Evolutionary conservation across 1,140 invertebrate species (phyloP).

Genomic region (Forficula auricularia): DNA sequence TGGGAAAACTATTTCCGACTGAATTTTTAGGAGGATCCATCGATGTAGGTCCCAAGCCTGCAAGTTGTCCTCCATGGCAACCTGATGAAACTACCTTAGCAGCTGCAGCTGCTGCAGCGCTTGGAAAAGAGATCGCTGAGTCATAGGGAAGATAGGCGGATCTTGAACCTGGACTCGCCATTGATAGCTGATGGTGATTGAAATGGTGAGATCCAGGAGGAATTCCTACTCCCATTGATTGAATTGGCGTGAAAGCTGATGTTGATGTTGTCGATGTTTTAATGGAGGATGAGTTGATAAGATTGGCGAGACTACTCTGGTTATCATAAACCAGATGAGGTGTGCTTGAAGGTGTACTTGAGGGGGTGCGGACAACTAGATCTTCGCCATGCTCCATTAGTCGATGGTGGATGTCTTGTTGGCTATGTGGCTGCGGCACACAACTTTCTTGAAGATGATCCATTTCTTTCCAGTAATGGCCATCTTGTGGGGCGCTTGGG

Average conservation of each 20-base stretch:
- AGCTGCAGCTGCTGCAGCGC: conserved; percentile 23
- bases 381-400: conserved; percentile 28
- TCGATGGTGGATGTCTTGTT: conserved; percentile 20
- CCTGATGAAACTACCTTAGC: conserved; percentile 31
- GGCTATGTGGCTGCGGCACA: conserved; percentile 13
- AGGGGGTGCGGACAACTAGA: conserved; percentile 25
- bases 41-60: conserved; percentile 21
- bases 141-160: conserved; percentile 75
- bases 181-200: conserved; percentile 34
- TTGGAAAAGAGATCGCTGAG: conserved; percentile 60
- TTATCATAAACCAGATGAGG: conserved; percentile 25
- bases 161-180: conserved; percentile 39
- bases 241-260: conserved; percentile 79
- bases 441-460: conserved; percentile 4
- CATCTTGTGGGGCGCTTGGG: conserved; percentile 35
- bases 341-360: conserved; percentile 21
- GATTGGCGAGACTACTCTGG: not conserved
- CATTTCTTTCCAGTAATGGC: conserved; percentile 24
- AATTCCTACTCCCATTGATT: conserved; percentile 46
- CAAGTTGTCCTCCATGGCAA: conserved; percentile 21
- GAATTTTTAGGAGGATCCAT: conserved; percentile 31
- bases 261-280: conserved; percentile 35
- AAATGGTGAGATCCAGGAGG: conserved; percentile 26
- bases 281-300: conserved; percentile 12
- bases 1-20: conserved; percentile 61